Base-by-base conservation (phyloP, 2,888 invertebrate species). In the Latheticus oryzae region DNA sequence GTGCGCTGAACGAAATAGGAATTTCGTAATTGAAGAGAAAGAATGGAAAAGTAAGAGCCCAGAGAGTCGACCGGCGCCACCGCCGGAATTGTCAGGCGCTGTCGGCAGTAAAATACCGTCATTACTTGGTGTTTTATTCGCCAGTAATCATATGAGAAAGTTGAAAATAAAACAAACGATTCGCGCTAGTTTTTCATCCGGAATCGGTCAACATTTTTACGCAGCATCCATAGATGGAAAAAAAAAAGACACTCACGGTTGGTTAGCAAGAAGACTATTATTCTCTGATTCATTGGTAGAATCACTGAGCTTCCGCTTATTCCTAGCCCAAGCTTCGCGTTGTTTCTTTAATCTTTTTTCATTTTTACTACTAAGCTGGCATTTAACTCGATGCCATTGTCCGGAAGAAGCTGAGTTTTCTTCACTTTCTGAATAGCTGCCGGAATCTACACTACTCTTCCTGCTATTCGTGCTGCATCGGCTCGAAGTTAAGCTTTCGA, bases 241-340 rank as follows among this genome's bases (percentile, higher is more conserved):
- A 51, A 54, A 55, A 48, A 47, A 58, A 48, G 21, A 8, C 58
- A 74, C 73, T 74, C 71, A 73, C 74, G 68, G 65, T 63, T 73
- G 73, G 56, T 40, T 58, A 54, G 61, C 61, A 35, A 71, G 55
- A 60, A 33, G 26, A 30, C 69, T 67, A 28, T 48, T 56, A 38
- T 58, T 64, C 17, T 64, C 67, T 1, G 69, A 55, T 38, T 76
- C 75, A 17, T 35, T 48, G 5, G 71, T 70, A 42, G 71, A 70
- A n/a, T 72, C 65, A 62, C 78, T 78, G 23, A 79, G 61, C 65
- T 76, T 78, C 63, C 78, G 71, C 38, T 72, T 71, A 58, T 77
- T 78, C 61, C 78, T 73, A 19, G 79, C 77, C 79, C 79, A 79
- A 1, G 78, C 79, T 59, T 78, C 78, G 61, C 79, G 65, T 59